A percentile compares a stretch with the other conserved stretches of the same genome.
Conservation (phyloP, 1,140 invertebrate genomes). For the Octopus bimaculoides region DNA sequence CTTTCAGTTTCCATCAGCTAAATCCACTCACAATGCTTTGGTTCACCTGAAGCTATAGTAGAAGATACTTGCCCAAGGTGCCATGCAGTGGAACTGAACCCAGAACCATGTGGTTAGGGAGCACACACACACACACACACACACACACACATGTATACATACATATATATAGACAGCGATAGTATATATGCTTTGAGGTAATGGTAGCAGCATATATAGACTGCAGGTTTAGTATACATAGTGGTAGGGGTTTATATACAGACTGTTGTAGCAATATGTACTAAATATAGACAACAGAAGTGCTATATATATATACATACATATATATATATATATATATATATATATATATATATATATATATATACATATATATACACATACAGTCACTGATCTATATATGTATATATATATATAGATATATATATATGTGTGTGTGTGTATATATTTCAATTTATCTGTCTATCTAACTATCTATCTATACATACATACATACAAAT, state of each 20-base stretch:
- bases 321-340: constrained; percentile 15
- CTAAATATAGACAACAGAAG: no score
- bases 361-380: neutral
- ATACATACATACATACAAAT: neutral
- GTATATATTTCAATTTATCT: neutral
- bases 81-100: no score
- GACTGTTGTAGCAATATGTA: no score
- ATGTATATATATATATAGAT: neutral
- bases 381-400: neutral
- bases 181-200: no score
- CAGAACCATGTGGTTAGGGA: neutral
- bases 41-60: no score
- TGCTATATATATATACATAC: no score
- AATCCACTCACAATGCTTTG: no score
- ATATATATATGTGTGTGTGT: neutral
- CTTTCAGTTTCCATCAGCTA: no score
- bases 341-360: constrained; percentile 13
- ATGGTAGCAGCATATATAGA: no score
- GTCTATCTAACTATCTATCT: neutral
- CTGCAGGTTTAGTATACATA: no score
- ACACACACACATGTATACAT: constrained; percentile 8
- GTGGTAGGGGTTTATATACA: no score
- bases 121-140: constrained; percentile 11
- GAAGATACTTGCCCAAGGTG: no score
- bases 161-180: constrained; percentile 15